These are phyloP conservation scores for Seriola rivoliana DNA, from an alignment of 2,113 vertebrate species.

Conservation along the genomic window DNA sequence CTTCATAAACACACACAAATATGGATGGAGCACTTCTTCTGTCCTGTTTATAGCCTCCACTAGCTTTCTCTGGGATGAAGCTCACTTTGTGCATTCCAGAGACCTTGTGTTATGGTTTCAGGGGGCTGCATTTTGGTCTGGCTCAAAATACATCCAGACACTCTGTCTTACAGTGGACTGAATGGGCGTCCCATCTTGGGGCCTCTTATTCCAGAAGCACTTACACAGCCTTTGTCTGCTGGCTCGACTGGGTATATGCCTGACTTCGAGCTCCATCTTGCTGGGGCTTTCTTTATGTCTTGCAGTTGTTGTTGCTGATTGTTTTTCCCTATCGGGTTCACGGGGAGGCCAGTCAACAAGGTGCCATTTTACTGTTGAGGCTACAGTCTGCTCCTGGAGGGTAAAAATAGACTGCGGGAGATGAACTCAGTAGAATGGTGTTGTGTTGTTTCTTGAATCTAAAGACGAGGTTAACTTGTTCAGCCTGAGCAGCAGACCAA, in stretches of 20 bases:
- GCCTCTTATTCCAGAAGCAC: conserved; percentile 34
- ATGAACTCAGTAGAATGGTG: conserved; percentile 3
- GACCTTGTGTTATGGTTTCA: conserved; percentile 69
- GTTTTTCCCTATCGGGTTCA: conserved; percentile 42
- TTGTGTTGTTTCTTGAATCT: conserved; percentile 27
- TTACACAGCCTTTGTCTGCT: conserved; percentile 25
- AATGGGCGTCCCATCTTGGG: conserved; percentile 13
- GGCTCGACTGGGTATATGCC: conserved; percentile 4
- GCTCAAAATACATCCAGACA: conserved; percentile 51
- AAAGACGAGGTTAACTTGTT: conserved; percentile 44
- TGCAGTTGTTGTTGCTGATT: conserved; percentile 27
- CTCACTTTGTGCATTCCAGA: conserved; percentile 71
- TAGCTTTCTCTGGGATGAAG: conserved; percentile 38
- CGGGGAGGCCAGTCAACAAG: conserved; percentile 47
- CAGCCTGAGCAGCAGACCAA: conserved; percentile 53
- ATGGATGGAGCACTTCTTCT: conserved; percentile 56
- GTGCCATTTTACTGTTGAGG: conserved; percentile 45
- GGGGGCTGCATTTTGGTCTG: conserved; percentile 40
- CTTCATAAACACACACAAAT: conserved; percentile 70
- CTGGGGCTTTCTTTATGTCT: conserved; percentile 39
- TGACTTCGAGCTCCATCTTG: conserved; percentile 31
- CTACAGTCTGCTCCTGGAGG: conserved; percentile 27
- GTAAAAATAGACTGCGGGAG: conserved; percentile 50
- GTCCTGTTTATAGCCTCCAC: conserved; percentile 71
- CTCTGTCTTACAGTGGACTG: conserved; percentile 25